Percentiles rank a stretch among this genome's conserved stretches.
These are phyloP conservation scores for Aplidium turbinatum DNA, from an alignment of 23 tunicate species.

Conservation along the genomic window DNA sequence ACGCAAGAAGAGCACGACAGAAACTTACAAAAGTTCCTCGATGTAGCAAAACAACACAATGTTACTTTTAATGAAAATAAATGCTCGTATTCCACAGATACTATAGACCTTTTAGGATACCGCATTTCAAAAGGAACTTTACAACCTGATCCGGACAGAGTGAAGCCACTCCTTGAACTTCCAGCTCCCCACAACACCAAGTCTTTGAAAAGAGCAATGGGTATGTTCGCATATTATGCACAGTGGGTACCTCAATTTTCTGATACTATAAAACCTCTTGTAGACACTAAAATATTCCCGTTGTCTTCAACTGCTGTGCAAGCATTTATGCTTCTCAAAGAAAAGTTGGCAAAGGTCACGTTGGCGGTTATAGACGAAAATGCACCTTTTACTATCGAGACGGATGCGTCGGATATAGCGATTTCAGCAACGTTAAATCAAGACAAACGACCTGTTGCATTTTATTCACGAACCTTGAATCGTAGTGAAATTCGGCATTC, in stretches of 20 bases:
- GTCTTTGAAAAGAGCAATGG: too few species aligned
- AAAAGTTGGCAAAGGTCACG: slow-evolving; percentile 2
- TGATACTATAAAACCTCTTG: slow-evolving; percentile 5
- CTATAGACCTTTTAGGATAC: too few species aligned
- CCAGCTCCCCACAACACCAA: too few species aligned
- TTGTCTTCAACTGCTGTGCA: not conserved
- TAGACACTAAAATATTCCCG: slow-evolving; percentile 4
- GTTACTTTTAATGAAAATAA: too few species aligned
- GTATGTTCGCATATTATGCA: slow-evolving; percentile 22
- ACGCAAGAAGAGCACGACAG: too few species aligned
- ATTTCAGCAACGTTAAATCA: slow-evolving; percentile 33
- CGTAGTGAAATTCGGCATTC: slow-evolving; percentile 19
- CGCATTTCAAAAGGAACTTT: too few species aligned
- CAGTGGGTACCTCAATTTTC: slow-evolving; percentile 21
- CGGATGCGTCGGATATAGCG: slow-evolving; percentile 39
- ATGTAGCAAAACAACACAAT: too few species aligned
- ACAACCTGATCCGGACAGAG: too few species aligned
- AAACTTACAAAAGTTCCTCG: too few species aligned
- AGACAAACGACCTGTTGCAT: slow-evolving; percentile 20
- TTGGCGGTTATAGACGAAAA: slow-evolving; percentile 22
- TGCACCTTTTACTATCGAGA: slow-evolving; percentile 30
- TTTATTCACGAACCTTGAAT: slow-evolving; percentile 24
- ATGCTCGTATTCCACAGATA: too few species aligned
- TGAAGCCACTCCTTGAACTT: too few species aligned
- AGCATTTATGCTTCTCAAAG: slow-evolving; percentile 16